phyloP scores from a whole-genome alignment of 2,797 vertebrate genomes.

The Chrysocyon brachyurus region DNA sequence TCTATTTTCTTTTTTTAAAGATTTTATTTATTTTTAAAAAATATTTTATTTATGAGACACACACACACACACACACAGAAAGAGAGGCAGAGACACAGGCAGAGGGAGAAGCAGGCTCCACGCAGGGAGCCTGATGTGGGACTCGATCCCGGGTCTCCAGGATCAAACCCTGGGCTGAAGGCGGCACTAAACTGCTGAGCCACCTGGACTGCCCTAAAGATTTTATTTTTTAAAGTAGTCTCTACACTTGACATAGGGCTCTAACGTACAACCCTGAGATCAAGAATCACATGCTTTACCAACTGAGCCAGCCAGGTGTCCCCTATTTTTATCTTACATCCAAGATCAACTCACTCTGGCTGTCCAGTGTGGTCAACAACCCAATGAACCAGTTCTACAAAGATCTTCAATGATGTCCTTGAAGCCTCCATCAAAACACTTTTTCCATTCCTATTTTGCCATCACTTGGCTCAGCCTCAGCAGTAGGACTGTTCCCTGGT shows the following conservation, averaged over 20 bases:
- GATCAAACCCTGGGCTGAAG: too few species aligned
- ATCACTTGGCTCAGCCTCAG: background rate
- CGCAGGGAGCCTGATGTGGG: too few species aligned
- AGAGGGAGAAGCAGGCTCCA: too few species aligned
- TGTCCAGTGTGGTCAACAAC: background rate
- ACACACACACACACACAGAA: too few species aligned
- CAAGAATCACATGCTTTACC: background rate
- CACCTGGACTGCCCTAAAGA: background rate
- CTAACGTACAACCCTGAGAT: background rate
- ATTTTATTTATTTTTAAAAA: background rate
- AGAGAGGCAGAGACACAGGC: too few species aligned
- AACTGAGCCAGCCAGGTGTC: background rate
- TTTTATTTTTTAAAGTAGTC: background rate
- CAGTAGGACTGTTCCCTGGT: background rate
- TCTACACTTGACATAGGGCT: background rate
- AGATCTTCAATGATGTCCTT: fast-evolving
- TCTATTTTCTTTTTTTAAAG: background rate
- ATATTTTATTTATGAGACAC: background rate
- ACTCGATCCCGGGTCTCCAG: too few species aligned
- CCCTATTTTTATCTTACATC: background rate
- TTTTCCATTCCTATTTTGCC: background rate
- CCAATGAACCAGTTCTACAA: fast-evolving
- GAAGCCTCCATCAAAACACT: background rate
- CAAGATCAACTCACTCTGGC: background rate
- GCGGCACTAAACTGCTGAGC: too few species aligned